These are phyloP conservation scores for Forbesichthys papilliferus DNA, from an alignment of 2,113 vertebrate species.

Conservation along the genomic window DNA sequence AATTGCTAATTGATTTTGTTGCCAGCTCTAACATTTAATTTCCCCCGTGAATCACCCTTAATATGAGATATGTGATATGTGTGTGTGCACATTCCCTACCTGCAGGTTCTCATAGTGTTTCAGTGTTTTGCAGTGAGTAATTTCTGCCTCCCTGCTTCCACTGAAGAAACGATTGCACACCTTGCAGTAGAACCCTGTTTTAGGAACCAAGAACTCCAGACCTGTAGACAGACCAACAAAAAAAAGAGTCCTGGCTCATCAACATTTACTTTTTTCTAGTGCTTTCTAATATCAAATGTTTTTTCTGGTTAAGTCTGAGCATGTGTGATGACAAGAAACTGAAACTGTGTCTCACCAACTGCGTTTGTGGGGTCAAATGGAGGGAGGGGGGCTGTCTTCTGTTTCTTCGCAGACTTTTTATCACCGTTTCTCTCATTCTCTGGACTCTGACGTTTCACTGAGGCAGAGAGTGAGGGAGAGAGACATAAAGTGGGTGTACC, in stretches of 20 bases:
- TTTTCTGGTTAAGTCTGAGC: neutral
- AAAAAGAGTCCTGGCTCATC: neutral
- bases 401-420: conserved; percentile 9
- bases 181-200: conserved; percentile 73
- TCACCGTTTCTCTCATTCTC: neutral
- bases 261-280: neutral
- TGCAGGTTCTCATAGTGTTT: conserved; percentile 68
- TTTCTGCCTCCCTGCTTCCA: conserved; percentile 51
- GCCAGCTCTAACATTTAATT: too few relatives aligned
- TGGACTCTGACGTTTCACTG: conserved; percentile 17
- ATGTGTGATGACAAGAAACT: neutral
- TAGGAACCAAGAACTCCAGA: conserved; percentile 68
- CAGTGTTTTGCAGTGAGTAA: conserved; percentile 63
- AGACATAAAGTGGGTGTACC: too few relatives aligned
- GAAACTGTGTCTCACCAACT: conserved; percentile 50
- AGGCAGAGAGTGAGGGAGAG: neutral
- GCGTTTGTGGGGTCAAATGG: conserved; percentile 57
- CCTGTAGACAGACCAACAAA: conserved; percentile 40
- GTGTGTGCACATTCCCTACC: conserved; percentile 28
- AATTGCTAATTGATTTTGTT: too few relatives aligned
- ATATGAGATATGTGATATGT: too few relatives aligned
- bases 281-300: neutral
- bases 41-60: too few relatives aligned
- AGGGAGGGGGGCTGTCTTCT: conserved; percentile 16
- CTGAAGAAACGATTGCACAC: conserved; percentile 67